Evolutionary conservation across 2,888 invertebrate genomes (phyloP).

Genomic region (Machimus rusticus): DNA sequence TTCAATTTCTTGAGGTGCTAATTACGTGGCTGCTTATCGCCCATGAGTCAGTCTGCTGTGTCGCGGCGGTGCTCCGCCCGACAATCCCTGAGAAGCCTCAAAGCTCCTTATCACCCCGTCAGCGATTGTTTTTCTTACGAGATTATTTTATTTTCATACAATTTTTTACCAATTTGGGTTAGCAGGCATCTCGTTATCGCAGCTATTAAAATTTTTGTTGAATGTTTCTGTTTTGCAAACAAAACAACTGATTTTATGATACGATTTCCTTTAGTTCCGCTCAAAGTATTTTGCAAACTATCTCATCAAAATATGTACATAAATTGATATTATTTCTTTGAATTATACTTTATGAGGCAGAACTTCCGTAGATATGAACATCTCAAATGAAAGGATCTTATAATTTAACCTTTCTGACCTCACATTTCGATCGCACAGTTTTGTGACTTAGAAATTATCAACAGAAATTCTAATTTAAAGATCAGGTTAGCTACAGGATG

Average conservation of each 20-base stretch:
- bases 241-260: neutral
- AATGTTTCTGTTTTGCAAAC: neutral
- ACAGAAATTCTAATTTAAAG: no score
- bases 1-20: neutral
- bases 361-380: no score
- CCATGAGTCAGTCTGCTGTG: neutral
- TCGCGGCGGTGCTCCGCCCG: neutral
- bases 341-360: no score
- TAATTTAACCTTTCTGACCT: no score
- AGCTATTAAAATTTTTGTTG: neutral
- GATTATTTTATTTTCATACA: neutral
- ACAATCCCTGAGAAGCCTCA: neutral
- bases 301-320: no score
- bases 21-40: neutral
- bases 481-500: no score
- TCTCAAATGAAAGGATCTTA: no score
- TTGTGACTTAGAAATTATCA: no score
- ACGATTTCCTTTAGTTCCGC: no score
- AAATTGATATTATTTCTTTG: no score
- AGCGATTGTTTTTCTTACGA: neutral
- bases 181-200: neutral
- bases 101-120: neutral
- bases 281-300: no score
- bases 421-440: no score
- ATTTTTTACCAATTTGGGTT: neutral